phyloP scores from a whole-genome alignment of 2,888 invertebrate genomes.

The Micoletzkya japonica region DNA sequence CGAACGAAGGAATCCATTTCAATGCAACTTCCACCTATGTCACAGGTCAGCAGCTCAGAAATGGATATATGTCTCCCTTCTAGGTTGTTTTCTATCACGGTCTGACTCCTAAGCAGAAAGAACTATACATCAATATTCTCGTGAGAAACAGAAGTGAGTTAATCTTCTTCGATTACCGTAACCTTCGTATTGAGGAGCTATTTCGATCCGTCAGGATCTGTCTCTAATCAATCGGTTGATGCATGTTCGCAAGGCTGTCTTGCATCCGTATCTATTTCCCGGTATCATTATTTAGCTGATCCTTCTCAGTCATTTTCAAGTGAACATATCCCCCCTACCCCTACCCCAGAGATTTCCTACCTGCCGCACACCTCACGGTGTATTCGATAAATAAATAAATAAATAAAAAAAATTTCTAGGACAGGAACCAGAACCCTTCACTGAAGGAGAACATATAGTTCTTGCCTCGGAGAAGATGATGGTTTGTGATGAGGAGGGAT shows the following conservation, averaged over 20 bases:
- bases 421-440: conserved; percentile 67
- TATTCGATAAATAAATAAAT: background rate
- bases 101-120: conserved; percentile 65
- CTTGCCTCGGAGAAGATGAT: conserved; percentile 65
- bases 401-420: too few species aligned
- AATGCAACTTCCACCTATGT: conserved; percentile 49
- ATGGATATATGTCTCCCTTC: conserved; percentile 40
- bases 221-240: conserved; percentile 64
- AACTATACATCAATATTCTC: conserved; percentile 66
- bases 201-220: conserved; percentile 30
- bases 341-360: too few species aligned
- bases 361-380: background rate
- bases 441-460: conserved; percentile 67
- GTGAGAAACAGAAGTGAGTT: conserved; percentile 58
- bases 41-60: background rate
- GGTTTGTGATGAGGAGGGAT: background rate
- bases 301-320: too few species aligned
- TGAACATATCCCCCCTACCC: too few species aligned
- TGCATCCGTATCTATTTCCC: conserved; percentile 67
- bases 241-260: conserved; percentile 66
- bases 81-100: conserved; percentile 66
- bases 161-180: background rate
- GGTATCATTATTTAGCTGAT: conserved; percentile 59
- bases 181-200: background rate
- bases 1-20: conserved; percentile 65